Base-by-base conservation (phyloP, 2,888 invertebrate genomes). In the Colletes collaris region DNA sequence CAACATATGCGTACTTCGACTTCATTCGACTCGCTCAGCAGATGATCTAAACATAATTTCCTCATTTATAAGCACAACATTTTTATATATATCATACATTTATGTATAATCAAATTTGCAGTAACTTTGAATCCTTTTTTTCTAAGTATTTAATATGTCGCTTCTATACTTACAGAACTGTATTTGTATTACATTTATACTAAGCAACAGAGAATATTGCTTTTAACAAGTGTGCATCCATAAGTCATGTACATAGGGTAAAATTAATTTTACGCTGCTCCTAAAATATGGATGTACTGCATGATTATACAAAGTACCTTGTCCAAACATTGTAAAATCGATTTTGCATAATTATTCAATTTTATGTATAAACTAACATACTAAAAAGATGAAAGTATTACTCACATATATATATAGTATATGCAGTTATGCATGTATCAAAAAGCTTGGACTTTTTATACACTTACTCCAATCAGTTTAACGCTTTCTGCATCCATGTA, bases 11-110 rank as follows among this genome's bases (percentile, higher is more conserved):
- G 92, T 90, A 90, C 91, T 78, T 92, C 92, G 81, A 89, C 90
- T 81, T 92, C 92, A 90, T 93, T 93, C 89, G 92, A 93, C 89
- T 92, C 89, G 86, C 90, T 93, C 91, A 93, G 90, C 93, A 93
- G 92, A 92, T 91, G 88, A 90, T 87, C 87, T 88, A 86, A 88
- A 86, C 85, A 87, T 85, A 80, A 81, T 79, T 79, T 78, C 79
- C 74, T 82, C 79, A 74, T 76, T 86, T 78, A 81, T 77, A 84
- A 79, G 71, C 82, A 84, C 78, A 84, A 85, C 79, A 86, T 86
- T 82, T 83, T 79, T 84, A 83, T 85, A 73, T 77, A 74, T 81
- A 80, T 72, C 70, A 82, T 72, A 83, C 63, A 59, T 75, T 72
- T 78, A 78, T 64, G 71, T 81, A 76, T 74, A 75, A 86, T 65